Percentiles rank a stretch among this genome's conserved stretches.
These are phyloP conservation scores for Nebria salina DNA, from an alignment of 2,888 invertebrate species.

Conservation along the genomic window DNA sequence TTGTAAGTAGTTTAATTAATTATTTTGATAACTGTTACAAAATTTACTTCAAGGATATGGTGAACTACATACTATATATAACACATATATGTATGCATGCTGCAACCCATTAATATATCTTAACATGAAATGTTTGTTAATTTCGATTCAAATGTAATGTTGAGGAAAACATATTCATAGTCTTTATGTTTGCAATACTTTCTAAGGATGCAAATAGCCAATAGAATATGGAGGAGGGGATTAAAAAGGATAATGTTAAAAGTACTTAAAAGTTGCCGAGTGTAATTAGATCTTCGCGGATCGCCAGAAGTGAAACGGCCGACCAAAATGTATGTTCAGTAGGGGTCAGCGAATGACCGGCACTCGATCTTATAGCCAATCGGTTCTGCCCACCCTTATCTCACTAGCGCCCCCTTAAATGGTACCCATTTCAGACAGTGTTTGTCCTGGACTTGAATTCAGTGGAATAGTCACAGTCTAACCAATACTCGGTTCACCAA, in stretches of 20 bases:
- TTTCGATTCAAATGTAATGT: no score
- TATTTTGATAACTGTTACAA: slow-evolving; percentile 43
- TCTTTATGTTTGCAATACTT: not conserved
- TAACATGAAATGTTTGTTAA: no score
- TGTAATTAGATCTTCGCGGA: slow-evolving; percentile 46
- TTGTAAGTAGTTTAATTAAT: slow-evolving; percentile 43
- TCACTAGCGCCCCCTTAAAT: slow-evolving; percentile 50
- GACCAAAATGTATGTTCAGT: slow-evolving; percentile 56
- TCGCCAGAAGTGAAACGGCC: slow-evolving; percentile 41
- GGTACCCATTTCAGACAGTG: slow-evolving; percentile 52
- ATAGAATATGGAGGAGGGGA: slow-evolving; percentile 38
- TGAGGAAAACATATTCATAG: not conserved
- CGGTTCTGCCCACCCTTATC: slow-evolving; percentile 55
- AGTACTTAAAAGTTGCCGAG: slow-evolving; percentile 45
- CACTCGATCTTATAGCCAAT: slow-evolving; percentile 59
- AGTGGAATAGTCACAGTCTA: slow-evolving; percentile 54
- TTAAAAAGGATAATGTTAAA: slow-evolving; percentile 45
- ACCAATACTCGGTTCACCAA: slow-evolving; percentile 54
- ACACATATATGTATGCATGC: not conserved
- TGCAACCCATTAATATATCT: not conserved
- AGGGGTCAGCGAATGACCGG: slow-evolving; percentile 58
- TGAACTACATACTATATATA: not conserved
- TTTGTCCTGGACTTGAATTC: slow-evolving; percentile 39
- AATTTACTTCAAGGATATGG: slow-evolving; percentile 17
- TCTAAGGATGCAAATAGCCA: slow-evolving; percentile 28